A percentile compares a stretch with the other conserved stretches of the same genome.
phyloP scores from a whole-genome alignment of 2,113 vertebrate species.

The Phrynosoma platyrhinos region DNA sequence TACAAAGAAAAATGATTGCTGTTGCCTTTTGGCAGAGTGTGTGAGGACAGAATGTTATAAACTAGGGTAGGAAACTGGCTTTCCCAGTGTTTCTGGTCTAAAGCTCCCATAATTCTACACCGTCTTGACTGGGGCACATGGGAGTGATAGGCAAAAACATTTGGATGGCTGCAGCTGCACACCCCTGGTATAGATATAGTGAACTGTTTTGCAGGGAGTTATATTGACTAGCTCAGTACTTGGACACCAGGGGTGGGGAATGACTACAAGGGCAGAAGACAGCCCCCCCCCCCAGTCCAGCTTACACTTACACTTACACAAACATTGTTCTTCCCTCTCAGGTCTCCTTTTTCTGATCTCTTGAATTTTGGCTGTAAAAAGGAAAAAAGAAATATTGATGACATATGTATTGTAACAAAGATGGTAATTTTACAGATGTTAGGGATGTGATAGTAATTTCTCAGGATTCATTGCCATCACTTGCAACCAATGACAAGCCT shows the following conservation, averaged over 20 bases:
- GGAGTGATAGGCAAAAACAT: too few relatives aligned
- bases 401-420: background rate
- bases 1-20: too few relatives aligned
- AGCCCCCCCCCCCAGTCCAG: too few relatives aligned
- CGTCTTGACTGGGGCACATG: too few relatives aligned
- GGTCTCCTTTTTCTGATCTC: conserved; percentile 52
- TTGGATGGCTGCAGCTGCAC: too few relatives aligned
- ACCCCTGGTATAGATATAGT: too few relatives aligned
- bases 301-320: conserved; percentile 27
- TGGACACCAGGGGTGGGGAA: too few relatives aligned
- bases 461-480: background rate
- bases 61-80: background rate
- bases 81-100: background rate
- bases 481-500: background rate
- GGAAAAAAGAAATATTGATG: background rate
- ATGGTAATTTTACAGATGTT: background rate
- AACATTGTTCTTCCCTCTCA: conserved; percentile 58
- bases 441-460: background rate
- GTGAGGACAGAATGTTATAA: background rate
- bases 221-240: too few relatives aligned
- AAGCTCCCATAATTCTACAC: too few relatives aligned
- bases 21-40: background rate
- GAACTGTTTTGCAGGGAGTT: too few relatives aligned
- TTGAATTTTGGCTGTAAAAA: conserved; percentile 73
- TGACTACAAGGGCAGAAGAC: too few relatives aligned